Conservation (phyloP, 30 jellyfish, hydroid and myxozoan species). For the Aurelia aurita complex sp. Pacific region DNA sequence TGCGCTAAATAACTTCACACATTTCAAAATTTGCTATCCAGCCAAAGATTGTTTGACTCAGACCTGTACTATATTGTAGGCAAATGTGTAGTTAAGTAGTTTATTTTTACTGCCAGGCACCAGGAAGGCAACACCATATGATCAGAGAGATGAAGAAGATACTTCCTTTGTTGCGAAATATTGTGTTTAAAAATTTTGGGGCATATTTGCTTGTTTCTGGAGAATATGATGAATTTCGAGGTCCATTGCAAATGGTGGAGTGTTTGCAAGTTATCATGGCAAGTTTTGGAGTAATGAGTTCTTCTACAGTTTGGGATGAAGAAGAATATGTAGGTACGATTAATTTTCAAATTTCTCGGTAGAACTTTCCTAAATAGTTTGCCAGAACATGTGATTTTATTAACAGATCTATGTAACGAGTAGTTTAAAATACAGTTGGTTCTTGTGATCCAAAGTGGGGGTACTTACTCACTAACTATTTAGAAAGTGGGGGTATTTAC, state of each 20-base stretch:
- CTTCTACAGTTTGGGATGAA: not conserved
- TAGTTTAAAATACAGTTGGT: too few species aligned
- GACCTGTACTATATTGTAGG: too few species aligned
- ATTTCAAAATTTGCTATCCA: too few species aligned
- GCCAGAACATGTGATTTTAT: too few species aligned
- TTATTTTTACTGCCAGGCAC: not conserved
- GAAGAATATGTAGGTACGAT: not conserved
- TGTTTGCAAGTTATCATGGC: not conserved
- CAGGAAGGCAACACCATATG: not conserved
- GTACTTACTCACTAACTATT: too few species aligned
- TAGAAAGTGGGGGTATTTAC: too few species aligned
- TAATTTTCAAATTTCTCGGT: not conserved
- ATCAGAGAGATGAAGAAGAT: not conserved
- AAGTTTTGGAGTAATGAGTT: not conserved
- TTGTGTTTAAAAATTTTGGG: not conserved
- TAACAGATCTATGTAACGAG: too few species aligned
- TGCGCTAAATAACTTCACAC: too few species aligned
- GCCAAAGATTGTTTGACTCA: too few species aligned
- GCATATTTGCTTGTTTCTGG: not conserved
- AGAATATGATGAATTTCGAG: not conserved
- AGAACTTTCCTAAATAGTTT: not conserved
- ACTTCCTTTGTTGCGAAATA: slow-evolving; percentile 7
- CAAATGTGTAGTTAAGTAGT: too few species aligned
- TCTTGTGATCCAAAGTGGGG: too few species aligned
- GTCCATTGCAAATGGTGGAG: too few species aligned